Conservation (phyloP, 2,888 invertebrate genomes). For the Entomobrya proxima region DNA sequence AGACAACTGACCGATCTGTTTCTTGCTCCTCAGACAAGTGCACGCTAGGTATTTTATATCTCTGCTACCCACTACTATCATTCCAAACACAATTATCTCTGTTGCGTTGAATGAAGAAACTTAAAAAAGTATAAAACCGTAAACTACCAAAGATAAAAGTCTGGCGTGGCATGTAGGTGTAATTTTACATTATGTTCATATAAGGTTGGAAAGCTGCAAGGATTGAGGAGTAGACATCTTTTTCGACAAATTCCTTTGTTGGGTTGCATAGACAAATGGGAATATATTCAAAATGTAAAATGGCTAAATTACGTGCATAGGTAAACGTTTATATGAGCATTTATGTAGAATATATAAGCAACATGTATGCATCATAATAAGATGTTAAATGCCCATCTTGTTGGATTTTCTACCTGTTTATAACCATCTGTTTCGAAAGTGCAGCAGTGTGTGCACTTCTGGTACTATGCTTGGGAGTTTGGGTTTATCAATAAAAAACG, state of each 20-base stretch:
- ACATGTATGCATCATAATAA: too few relatives aligned
- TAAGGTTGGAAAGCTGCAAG: background rate
- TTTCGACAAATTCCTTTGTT: too few relatives aligned
- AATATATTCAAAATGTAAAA: too few relatives aligned
- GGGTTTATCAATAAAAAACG: too few relatives aligned
- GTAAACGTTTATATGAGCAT: too few relatives aligned
- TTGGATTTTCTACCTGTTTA: background rate
- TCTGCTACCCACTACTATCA: background rate
- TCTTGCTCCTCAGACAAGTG: background rate
- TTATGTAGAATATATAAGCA: too few relatives aligned
- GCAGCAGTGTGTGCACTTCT: background rate
- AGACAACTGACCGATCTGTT: background rate
- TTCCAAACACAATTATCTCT: background rate
- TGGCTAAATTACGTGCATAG: too few relatives aligned
- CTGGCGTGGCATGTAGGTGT: background rate
- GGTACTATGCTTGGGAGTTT: too few relatives aligned
- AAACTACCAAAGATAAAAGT: background rate
- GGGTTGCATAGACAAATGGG: too few relatives aligned
- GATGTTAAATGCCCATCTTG: too few relatives aligned
- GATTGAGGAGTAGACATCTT: too few relatives aligned
- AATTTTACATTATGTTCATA: background rate
- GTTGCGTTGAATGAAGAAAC: background rate
- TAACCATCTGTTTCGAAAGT: background rate
- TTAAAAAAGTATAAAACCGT: background rate
- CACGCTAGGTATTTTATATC: too few relatives aligned